These are phyloP conservation scores for Poeciliopsis occidentalis DNA, from an alignment of 2,113 vertebrate species.

Conservation along the genomic window DNA sequence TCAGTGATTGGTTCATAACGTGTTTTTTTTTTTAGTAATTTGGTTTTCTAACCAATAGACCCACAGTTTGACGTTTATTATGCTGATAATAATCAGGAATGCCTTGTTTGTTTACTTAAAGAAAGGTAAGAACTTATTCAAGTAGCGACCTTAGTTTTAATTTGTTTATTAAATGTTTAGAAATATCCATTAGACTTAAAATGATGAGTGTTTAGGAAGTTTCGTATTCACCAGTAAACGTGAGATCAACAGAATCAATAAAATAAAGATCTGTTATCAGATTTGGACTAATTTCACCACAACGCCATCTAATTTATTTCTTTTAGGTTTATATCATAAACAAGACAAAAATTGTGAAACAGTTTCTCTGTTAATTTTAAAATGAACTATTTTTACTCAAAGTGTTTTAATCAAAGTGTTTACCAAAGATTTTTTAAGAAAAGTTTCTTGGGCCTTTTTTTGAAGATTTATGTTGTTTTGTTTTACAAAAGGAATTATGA, in stretches of 20 bases:
- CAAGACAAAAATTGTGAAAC: background rate
- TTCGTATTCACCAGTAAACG: too few species aligned
- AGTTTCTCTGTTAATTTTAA: background rate
- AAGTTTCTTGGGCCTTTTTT: background rate
- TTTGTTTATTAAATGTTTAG: too few species aligned
- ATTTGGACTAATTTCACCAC: background rate
- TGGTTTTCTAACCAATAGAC: conserved; percentile 37
- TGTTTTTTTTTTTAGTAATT: conserved; percentile 2
- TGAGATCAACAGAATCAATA: background rate
- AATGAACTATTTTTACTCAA: background rate
- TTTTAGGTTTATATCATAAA: too few species aligned
- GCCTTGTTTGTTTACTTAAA: conserved; percentile 45
- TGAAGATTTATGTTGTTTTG: background rate
- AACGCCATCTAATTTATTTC: too few species aligned
- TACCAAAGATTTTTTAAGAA: background rate
- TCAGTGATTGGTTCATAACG: conserved; percentile 48
- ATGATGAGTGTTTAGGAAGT: background rate
- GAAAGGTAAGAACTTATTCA: conserved; percentile 38
- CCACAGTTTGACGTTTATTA: conserved; percentile 19
- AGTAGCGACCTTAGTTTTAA: background rate
- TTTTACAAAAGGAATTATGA: background rate
- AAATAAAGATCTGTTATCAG: background rate
- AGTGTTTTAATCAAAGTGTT: too few species aligned
- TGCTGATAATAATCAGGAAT: conserved; percentile 11
- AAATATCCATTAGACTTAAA: background rate